phyloP scores from a whole-genome alignment of 2,113 vertebrate species.

The Galemys pyrenaicus region DNA sequence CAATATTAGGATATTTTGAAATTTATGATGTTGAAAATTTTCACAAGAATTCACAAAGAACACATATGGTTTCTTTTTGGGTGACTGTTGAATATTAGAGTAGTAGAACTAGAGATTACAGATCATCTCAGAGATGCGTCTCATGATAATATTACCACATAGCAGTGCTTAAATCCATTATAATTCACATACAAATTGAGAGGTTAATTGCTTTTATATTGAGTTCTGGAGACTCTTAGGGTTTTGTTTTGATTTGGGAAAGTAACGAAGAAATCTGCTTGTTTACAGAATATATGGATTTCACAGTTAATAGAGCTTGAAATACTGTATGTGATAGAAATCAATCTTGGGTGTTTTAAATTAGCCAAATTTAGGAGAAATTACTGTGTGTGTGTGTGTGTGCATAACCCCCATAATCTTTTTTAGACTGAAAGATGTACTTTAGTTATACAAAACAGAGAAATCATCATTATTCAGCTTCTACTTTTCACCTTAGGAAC shows the following conservation, averaged over 20 bases:
- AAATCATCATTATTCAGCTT: conserved; percentile 44
- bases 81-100: neutral
- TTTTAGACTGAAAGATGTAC: neutral
- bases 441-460: conserved; percentile 13
- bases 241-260: neutral
- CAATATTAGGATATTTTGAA: conserved; percentile 53
- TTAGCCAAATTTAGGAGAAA: neutral
- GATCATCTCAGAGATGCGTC: neutral
- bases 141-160: neutral
- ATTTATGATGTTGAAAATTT: neutral
- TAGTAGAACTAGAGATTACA: neutral
- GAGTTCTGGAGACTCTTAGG: neutral
- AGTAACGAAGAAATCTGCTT: neutral
- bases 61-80: neutral
- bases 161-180: neutral
- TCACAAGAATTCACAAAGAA: neutral
- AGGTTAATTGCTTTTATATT: neutral
- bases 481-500: conserved; percentile 27
- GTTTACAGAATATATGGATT: neutral
- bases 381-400: neutral
- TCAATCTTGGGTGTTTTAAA: neutral
- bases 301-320: neutral
- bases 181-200: neutral
- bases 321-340: neutral
- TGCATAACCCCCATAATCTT: neutral